Evolutionary conservation across 2,797 vertebrate species (phyloP).

Genomic region (Craterocephalus amniculus): DNA sequence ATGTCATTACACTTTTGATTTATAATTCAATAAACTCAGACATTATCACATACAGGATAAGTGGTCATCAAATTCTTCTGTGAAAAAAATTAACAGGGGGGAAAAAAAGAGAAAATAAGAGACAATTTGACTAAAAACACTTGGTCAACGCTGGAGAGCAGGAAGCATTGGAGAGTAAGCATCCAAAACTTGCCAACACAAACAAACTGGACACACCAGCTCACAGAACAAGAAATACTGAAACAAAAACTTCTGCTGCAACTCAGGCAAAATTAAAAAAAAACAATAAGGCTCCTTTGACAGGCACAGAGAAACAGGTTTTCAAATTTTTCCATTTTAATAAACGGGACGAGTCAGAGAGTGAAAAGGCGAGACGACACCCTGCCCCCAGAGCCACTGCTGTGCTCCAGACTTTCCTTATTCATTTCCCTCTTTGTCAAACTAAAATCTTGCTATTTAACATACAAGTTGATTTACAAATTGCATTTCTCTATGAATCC

Average conservation of each 20-base stretch:
- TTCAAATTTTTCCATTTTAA: constrained; percentile 61
- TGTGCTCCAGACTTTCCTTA: constrained; percentile 70
- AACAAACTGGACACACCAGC: constrained; percentile 47
- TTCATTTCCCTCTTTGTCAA: constrained; percentile 78
- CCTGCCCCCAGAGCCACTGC: constrained; percentile 67
- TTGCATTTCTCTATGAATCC: constrained; percentile 94
- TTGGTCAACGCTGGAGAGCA: constrained; percentile 21
- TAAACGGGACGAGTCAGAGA: constrained; percentile 58
- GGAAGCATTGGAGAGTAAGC: constrained; percentile 16
- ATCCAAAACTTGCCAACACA: constrained; percentile 49
- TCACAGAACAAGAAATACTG: constrained; percentile 28
- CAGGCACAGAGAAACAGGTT: constrained; percentile 46
- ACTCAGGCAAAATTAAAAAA: constrained; percentile 20
- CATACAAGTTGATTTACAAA: constrained; percentile 97
- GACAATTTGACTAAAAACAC: neutral
- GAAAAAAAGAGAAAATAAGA: neutral
- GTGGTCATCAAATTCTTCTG: neutral
- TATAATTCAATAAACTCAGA: constrained; percentile 3
- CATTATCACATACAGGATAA: neutral
- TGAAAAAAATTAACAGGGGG: neutral
- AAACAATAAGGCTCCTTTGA: constrained; percentile 33
- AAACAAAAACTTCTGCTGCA: constrained; percentile 23
- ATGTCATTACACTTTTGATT: neutral
- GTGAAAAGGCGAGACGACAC: constrained; percentile 58
- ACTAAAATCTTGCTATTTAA: constrained; percentile 85